phyloP scores from a whole-genome alignment of 2,113 vertebrate species.

The Orcinus orca region DNA sequence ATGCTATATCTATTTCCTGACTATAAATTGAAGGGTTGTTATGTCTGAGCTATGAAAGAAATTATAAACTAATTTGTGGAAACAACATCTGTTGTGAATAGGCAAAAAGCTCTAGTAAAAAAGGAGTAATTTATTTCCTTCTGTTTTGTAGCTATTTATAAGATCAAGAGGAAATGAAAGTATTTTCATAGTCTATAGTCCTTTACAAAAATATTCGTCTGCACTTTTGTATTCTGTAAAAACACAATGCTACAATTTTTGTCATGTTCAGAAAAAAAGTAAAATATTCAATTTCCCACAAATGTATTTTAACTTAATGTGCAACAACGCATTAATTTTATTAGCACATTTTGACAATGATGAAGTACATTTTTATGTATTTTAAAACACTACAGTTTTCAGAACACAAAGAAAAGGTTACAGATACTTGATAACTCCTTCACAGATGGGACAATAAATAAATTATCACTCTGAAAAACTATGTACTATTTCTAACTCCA shows the following conservation, averaged over 20 bases:
- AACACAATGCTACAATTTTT: background rate
- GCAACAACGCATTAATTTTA: background rate
- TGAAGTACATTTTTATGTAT: background rate
- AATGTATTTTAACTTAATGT: background rate
- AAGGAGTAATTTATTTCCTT: conserved; percentile 74
- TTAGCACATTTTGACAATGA: background rate
- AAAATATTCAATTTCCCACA: background rate
- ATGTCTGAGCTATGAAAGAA: conserved; percentile 84
- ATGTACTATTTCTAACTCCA: background rate
- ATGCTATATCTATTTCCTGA: conserved; percentile 80
- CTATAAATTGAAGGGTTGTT: conserved; percentile 83
- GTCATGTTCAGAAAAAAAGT: background rate
- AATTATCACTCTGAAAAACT: background rate
- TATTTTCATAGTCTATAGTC: conserved; percentile 39
- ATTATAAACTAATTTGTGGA: conserved; percentile 85
- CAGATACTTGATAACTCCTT: background rate
- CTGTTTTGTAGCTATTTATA: conserved; percentile 73
- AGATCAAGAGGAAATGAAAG: conserved; percentile 67
- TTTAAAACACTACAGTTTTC: background rate
- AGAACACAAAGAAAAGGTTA: background rate
- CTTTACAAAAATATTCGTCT: conserved; percentile 63
- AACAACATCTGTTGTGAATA: conserved; percentile 82
- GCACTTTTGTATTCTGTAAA: conserved; percentile 36
- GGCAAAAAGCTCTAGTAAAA: conserved; percentile 60
- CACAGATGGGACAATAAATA: background rate